Evolutionary conservation across 2,797 vertebrate genomes (phyloP), one percentile per base, ranked within the genome.

Genomic region (Cuculus canorus): DNA sequence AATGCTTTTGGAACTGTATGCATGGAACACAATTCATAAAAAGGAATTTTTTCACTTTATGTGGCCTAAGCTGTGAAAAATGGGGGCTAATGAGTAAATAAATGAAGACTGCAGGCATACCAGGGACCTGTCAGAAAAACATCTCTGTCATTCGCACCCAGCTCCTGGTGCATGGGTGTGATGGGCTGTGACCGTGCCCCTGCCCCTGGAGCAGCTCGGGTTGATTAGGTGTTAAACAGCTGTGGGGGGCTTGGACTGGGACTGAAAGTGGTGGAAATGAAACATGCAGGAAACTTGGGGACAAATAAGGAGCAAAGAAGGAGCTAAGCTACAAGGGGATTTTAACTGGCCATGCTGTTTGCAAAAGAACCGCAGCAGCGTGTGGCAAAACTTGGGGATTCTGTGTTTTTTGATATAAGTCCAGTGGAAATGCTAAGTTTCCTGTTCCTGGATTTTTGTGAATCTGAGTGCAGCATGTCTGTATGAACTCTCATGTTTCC

Each of bases 161-260:
- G 65, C 33, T 56, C 10, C 41, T 18, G 45, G 24, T 35, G 23
- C 1, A 1, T 35, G 24, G 0, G 2, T 18, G 0, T 22, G 30
- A 13, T 9, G 25, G 60, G 37, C 52, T 27, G 12, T 14, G 28
- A 70, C 23, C 45, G 18, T 30, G 11, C 7, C 0, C 2, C 2
- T 30, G 11, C 7, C 0, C 2, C 2, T 33, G 66, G 47, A 43
- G 10, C 23, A 15, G 23, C 10, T 4, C 6, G 56, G 18, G 22
- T 45, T 13, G 16, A 5, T 30, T 19, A 22, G 18, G 5, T 64
- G 45, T 35, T 60, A 13, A 72, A 39, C 25, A 32, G 17, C 48
- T 77, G 9, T 9, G 41, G 45, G 47, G 21, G 21, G 5, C 11
- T 23, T 57, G 1, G 1, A 37, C 47, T 78, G 32, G 43, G 47